Percentiles rank a stretch among this genome's conserved stretches.
Conservation (phyloP, 2,888 invertebrate genomes). For the Morpho deidamia region DNA sequence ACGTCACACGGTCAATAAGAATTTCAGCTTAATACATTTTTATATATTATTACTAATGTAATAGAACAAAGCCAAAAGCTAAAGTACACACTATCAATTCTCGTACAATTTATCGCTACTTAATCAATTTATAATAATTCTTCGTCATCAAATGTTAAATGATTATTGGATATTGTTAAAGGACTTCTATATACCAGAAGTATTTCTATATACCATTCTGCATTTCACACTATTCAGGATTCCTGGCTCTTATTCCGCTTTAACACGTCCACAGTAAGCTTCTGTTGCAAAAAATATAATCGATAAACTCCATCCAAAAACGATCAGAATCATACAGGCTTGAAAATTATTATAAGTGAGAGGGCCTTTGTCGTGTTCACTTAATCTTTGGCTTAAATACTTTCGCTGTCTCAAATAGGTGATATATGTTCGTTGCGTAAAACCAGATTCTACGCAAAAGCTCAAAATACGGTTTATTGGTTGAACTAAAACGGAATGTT, state of each 20-base stretch:
- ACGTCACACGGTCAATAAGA: too few relatives aligned
- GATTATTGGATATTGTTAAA: too few relatives aligned
- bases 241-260: background rate
- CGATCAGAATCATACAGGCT: slow-evolving; percentile 35
- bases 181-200: too few relatives aligned
- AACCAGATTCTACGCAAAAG: slow-evolving; percentile 41
- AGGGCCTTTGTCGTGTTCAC: slow-evolving; percentile 16
- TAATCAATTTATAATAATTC: too few relatives aligned
- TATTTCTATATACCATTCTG: too few relatives aligned
- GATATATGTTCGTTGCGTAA: slow-evolving; percentile 33
- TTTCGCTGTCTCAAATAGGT: slow-evolving; percentile 30
- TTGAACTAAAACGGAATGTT: slow-evolving; percentile 36
- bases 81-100: too few relatives aligned
- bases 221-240: too few relatives aligned
- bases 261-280: slow-evolving; percentile 32
- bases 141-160: too few relatives aligned
- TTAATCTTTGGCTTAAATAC: slow-evolving; percentile 24
- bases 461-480: slow-evolving; percentile 37
- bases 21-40: too few relatives aligned
- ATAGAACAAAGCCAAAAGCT: too few relatives aligned
- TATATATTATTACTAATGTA: too few relatives aligned
- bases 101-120: too few relatives aligned
- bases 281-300: slow-evolving; percentile 42
- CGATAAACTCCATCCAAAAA: slow-evolving; percentile 39
- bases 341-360: slow-evolving; percentile 37